A percentile compares a stretch with the other conserved stretches of the same genome.
phyloP scores from a whole-genome alignment of 2,113 vertebrate genomes.

The Muscicapa adusta region DNA sequence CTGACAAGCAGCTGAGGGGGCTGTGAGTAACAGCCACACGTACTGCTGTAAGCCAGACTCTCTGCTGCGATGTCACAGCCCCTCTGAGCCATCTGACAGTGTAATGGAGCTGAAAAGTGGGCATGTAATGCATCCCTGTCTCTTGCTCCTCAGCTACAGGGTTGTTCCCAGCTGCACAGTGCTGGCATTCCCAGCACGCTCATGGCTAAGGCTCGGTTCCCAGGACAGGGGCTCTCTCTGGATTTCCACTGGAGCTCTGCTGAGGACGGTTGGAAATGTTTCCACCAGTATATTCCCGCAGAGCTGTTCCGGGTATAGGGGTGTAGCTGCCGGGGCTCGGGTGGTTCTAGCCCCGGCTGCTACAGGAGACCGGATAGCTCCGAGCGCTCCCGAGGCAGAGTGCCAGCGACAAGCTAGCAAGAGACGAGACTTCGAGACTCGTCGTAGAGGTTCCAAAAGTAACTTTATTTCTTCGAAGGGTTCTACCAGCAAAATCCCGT shows the following conservation, averaged over 20 bases:
- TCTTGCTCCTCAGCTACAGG: not conserved
- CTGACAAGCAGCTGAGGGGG: not conserved
- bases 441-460: no score
- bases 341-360: no score
- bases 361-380: no score
- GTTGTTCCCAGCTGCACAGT: not conserved
- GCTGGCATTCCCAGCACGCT: not conserved
- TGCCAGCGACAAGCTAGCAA: no score
- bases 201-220: not conserved
- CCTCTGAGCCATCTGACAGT: slow-evolving; percentile 20
- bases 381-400: no score
- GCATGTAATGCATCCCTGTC: not conserved
- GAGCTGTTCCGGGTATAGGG: not conserved
- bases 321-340: no score
- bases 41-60: not conserved
- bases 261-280: not conserved
- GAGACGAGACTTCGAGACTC: no score
- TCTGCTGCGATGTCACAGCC: slow-evolving; percentile 29
- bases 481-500: no score
- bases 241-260: not conserved
- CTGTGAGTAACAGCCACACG: slow-evolving; percentile 20
- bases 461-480: no score
- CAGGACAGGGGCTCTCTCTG: not conserved
- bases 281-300: not conserved
- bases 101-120: slow-evolving; percentile 53